Evolutionary conservation across 1,140 invertebrate genomes (phyloP), one percentile per base, ranked within the genome.

Genomic region (Cheumatopsyche charites): DNA sequence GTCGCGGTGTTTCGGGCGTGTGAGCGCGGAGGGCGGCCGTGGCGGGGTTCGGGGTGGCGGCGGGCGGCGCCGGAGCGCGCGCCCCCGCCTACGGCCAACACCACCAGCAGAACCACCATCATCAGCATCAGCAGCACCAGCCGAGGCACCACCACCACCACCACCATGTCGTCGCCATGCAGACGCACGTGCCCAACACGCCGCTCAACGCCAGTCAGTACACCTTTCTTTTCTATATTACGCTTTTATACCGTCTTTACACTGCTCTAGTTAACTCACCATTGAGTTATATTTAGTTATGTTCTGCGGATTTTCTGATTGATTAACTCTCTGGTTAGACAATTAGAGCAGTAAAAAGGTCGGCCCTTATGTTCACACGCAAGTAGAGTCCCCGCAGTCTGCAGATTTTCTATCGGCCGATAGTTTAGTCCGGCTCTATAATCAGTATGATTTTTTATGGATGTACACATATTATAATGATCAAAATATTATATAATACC

Each of bases 181-280:
- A 83, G 69, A 77, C 81, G 79, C 81, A 81, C 77, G 77, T 81
- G 78, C 74, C 82, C 78, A 79, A 80, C 69, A 78, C 80, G 75
- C 82, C 82, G 29, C 82, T 84, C 76, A 84, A 84, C 74, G 82
- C 82, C 62, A 84, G 82, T 83, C 73, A 83, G 82, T 84, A 73
- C 29, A 19, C 12, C 55, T 42, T 43, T 17, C 15, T 41, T 43
- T 17, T 36, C 3, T 6, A 36, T 15, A 6, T n/a, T 36, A 58
- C 52, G 6, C 52, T 19, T 19, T 58, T 21, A 58, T 9, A 19
- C 52, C 19, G 9, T 58, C 9, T 36, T 62, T n/a, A n/a, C n/a
- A n/a, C n/a, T n/a, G n/a, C n/a, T n/a, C n/a, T n/a, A n/a, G n/a
- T n/a, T n/a, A n/a, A 13, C 7, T 17, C 25, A 17, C 61, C n/a